Percentiles rank a stretch among this genome's conserved stretches.
Evolutionary conservation across 2,888 invertebrate species (phyloP).

Genomic region (Fragum fragum): DNA sequence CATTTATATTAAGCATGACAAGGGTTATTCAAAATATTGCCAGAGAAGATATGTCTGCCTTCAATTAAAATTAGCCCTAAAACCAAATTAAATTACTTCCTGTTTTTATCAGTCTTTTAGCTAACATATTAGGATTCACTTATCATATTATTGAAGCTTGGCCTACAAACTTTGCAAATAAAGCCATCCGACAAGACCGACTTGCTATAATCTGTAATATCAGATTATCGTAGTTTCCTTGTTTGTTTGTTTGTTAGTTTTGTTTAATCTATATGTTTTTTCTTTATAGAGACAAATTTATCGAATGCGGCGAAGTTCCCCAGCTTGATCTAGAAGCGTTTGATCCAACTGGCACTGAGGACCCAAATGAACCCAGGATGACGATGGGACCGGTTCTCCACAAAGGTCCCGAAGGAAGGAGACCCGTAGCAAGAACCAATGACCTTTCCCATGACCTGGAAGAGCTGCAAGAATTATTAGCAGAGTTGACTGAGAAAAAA

Average conservation of each 20-base stretch:
- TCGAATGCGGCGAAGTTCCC: neutral
- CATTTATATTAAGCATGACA: too few relatives aligned
- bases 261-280: neutral
- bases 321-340: conserved; percentile 1
- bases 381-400: too few relatives aligned
- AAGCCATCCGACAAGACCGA: neutral
- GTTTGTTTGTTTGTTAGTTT: neutral
- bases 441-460: too few relatives aligned
- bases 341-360: neutral
- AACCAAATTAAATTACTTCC: too few relatives aligned
- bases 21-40: too few relatives aligned
- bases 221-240: too few relatives aligned
- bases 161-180: neutral
- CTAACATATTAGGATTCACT: neutral
- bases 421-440: neutral
- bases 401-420: neutral
- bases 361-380: neutral
- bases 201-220: too few relatives aligned
- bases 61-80: too few relatives aligned
- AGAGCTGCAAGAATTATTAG: too few relatives aligned
- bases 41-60: too few relatives aligned
- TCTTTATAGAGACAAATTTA: conserved; percentile 8
- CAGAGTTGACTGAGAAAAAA: neutral
- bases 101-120: too few relatives aligned
- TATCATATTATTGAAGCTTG: neutral